These are phyloP conservation scores for Contarinia nasturtii DNA, from an alignment of 1,140 invertebrate genomes.

Conservation along the genomic window DNA sequence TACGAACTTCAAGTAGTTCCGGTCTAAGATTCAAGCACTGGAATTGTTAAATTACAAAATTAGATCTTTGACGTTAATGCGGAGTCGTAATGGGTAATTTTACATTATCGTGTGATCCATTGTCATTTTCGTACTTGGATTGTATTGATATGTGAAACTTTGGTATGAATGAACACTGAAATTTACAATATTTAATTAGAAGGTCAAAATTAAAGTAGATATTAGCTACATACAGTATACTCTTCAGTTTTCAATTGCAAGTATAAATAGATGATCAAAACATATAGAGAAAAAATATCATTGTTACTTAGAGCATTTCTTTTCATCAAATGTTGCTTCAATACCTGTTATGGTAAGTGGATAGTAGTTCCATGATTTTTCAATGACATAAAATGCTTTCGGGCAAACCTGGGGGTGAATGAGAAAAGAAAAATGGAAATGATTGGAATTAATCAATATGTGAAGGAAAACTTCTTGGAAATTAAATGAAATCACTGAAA, in stretches of 20 bases:
- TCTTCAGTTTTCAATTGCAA: conserved; percentile 2
- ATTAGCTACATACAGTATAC: not conserved
- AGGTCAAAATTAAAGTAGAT: conserved; percentile 7
- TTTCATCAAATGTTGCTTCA: not conserved
- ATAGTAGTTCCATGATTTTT: conserved; percentile 92
- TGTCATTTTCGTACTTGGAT: conserved; percentile 80
- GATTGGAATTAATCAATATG: no score
- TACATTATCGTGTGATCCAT: conserved; percentile 76
- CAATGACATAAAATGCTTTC: conserved; percentile 79
- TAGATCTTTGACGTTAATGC: conserved; percentile 4
- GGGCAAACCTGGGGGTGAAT: no score
- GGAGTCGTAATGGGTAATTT: conserved; percentile 10
- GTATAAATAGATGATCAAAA: not conserved
- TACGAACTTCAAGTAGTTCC: conserved; percentile 49
- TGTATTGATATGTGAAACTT: conserved; percentile 74
- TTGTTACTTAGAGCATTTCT: not conserved
- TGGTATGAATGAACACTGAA: conserved; percentile 81
- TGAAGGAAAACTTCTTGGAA: no score
- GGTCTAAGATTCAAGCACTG: conserved; percentile 57
- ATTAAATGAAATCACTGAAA: no score
- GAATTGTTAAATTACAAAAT: conserved; percentile 12
- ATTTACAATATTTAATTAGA: no score
- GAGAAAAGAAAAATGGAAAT: no score
- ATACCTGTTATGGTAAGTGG: conserved; percentile 80
- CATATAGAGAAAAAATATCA: not conserved